Conservation (phyloP, 1,140 invertebrate species). For the Bombus confusus region DNA sequence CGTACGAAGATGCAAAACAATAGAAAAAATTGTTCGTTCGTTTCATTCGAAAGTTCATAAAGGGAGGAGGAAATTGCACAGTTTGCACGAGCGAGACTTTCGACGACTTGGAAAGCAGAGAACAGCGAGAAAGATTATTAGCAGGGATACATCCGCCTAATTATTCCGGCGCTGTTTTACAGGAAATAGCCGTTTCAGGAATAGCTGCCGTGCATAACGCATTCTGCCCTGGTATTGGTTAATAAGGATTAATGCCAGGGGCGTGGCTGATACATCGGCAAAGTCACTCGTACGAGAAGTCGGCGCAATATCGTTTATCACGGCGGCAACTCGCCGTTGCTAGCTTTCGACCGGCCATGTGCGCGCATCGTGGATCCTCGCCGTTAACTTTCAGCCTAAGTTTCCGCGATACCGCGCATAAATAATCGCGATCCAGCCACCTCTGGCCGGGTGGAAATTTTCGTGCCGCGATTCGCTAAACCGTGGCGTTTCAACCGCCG, state of each 20-base stretch:
- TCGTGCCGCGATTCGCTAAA: neutral
- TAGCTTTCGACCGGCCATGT: slow-evolving; percentile 7
- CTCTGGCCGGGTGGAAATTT: slow-evolving; percentile 2
- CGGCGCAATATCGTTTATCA: slow-evolving; percentile 61
- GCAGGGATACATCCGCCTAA: neutral
- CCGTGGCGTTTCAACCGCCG: neutral
- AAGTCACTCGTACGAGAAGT: slow-evolving; percentile 59
- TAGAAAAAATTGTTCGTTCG: neutral
- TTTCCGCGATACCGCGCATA: slow-evolving; percentile 64
- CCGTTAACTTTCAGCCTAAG: slow-evolving; percentile 62
- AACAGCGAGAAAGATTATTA: neutral
- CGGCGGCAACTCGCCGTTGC: neutral
- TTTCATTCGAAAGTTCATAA: neutral
- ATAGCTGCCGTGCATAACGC: neutral
- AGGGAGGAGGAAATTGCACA: too few species aligned
- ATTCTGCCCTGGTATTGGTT: slow-evolving; percentile 24
- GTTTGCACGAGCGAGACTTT: too few species aligned
- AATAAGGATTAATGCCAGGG: slow-evolving; percentile 63
- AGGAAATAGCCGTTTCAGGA: slow-evolving; percentile 21
- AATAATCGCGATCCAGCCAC: slow-evolving; percentile 52
- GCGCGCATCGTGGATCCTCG: slow-evolving; percentile 33
- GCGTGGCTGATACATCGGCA: slow-evolving; percentile 52
- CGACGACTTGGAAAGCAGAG: too few species aligned
- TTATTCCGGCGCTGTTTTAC: slow-evolving; percentile 3
- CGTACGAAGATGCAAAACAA: neutral